phyloP scores from a whole-genome alignment of 2,888 invertebrate genomes.

The Pyrochroa serraticornis region DNA sequence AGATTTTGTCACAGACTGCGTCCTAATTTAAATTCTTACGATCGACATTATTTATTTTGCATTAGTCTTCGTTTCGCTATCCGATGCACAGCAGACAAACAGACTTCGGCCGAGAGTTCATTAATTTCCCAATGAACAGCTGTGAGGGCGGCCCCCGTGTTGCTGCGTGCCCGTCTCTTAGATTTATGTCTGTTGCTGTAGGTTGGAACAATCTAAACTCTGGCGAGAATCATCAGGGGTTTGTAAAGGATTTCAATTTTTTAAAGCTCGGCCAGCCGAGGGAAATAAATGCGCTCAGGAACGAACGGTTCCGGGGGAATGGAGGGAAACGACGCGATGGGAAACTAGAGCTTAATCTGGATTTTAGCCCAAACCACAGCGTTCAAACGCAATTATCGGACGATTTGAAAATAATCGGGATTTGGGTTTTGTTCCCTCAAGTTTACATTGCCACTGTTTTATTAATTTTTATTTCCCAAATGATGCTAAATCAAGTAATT shows the following conservation, averaged over 20 bases:
- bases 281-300: constrained; percentile 19
- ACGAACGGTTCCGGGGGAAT: background rate
- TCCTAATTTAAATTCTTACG: constrained; percentile 42
- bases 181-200: constrained; percentile 33
- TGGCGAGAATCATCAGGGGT: constrained; percentile 38
- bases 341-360: no score
- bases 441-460: no score
- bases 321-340: background rate
- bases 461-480: no score
- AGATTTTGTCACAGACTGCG: constrained; percentile 11
- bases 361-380: no score
- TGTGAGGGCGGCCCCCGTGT: constrained; percentile 33
- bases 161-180: constrained; percentile 32
- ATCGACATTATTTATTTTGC: constrained; percentile 47
- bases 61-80: constrained; percentile 42
- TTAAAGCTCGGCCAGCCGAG: constrained; percentile 35
- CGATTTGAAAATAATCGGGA: no score
- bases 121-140: constrained; percentile 47
- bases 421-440: no score
- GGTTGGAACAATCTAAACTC: constrained; percentile 34
- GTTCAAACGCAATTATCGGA: no score
- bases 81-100: constrained; percentile 42
- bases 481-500: no score
- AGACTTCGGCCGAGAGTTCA: constrained; percentile 39
- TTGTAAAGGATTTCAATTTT: constrained; percentile 42